Percentiles rank a stretch among this genome's conserved stretches.
phyloP scores from a whole-genome alignment of 2,113 vertebrate genomes.

The Uria lomvia region DNA sequence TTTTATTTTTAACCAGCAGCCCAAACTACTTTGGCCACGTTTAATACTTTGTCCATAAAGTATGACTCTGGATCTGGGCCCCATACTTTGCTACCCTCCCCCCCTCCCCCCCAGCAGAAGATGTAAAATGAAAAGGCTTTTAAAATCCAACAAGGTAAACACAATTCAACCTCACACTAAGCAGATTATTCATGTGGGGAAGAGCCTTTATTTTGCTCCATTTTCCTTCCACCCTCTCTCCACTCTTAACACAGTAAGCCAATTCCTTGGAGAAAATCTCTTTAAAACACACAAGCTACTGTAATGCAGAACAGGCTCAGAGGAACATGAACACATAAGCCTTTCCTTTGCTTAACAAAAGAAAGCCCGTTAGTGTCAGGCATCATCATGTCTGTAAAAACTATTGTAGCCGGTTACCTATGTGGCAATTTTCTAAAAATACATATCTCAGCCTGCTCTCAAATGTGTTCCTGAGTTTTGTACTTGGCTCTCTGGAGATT shows the following conservation, averaged over 20 bases:
- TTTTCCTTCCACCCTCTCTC: not conserved
- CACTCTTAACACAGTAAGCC: not conserved
- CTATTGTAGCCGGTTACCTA: not conserved
- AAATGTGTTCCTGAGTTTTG: constrained; percentile 30
- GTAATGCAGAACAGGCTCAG: not conserved
- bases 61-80: not conserved
- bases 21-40: not conserved
- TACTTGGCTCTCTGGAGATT: constrained; percentile 51
- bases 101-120: not conserved
- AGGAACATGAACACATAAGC: not conserved
- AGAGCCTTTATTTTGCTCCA: not conserved
- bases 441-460: not conserved
- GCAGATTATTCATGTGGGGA: not conserved
- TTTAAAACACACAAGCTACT: not conserved
- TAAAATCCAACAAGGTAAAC: not conserved
- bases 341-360: constrained; percentile 7
- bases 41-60: not conserved
- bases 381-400: not conserved
- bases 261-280: not conserved
- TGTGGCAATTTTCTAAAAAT: not conserved
- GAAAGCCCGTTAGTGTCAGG: not conserved
- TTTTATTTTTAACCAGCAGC: not conserved
- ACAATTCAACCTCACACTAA: not conserved
- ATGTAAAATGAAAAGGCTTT: not conserved
- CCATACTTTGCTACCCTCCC: not conserved